Conservation (phyloP, 2,888 invertebrate species). For the Loripinus fragilis region DNA sequence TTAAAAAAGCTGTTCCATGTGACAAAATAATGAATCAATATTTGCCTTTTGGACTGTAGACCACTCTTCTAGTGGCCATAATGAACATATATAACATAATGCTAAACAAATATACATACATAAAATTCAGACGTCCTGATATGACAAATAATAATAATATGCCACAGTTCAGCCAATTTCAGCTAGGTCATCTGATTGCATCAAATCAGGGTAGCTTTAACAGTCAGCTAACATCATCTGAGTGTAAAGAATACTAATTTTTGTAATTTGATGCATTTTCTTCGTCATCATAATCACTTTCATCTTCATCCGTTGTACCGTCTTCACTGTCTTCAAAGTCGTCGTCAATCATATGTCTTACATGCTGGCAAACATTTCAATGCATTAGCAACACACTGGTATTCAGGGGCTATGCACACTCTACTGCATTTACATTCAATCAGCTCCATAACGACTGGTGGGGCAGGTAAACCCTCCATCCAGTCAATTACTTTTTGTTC, state of each 20-base stretch:
- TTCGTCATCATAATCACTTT: neutral
- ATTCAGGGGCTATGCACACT: constrained; percentile 6
- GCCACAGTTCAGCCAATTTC: neutral
- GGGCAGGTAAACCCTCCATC: constrained; percentile 32
- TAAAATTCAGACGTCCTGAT: constrained; percentile 1
- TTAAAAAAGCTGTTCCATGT: neutral
- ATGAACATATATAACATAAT: neutral
- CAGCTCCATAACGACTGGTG: constrained; percentile 10
- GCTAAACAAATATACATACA: neutral
- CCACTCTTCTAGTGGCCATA: neutral
- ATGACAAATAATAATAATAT: neutral
- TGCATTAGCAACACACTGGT: constrained; percentile 13
- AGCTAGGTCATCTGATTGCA: constrained; percentile 4
- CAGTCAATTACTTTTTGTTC: constrained; percentile 20
- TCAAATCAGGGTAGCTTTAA: neutral
- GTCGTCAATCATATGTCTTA: constrained; percentile 11
- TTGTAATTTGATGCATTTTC: neutral
- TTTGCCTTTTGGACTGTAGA: neutral
- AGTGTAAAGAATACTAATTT: neutral
- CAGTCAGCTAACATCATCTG: neutral
- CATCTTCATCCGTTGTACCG: constrained; percentile 13
- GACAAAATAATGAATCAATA: neutral
- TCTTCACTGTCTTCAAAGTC: neutral
- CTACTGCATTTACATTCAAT: constrained; percentile 18
- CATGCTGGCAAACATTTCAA: constrained; percentile 18